These are phyloP conservation scores for Upupa epops DNA, from an alignment of 2,113 vertebrate species.

Conservation along the genomic window DNA sequence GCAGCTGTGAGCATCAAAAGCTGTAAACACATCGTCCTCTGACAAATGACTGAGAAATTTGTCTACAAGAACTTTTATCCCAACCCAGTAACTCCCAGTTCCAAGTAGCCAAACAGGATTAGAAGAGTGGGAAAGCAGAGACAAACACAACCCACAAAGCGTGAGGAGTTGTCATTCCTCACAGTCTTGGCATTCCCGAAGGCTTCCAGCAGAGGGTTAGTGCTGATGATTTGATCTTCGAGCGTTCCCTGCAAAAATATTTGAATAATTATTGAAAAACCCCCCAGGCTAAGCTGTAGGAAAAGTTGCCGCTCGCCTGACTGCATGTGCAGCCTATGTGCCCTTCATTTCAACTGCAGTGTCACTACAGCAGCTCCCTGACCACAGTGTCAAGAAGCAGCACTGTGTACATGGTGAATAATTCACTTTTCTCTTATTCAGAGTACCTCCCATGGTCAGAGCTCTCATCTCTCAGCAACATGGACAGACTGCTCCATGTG, in stretches of 20 bases:
- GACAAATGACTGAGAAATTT: neutral
- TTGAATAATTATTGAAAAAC: neutral
- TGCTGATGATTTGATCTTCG: slow-evolving; percentile 89
- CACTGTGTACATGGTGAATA: neutral
- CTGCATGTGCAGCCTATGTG: neutral
- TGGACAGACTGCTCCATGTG: neutral
- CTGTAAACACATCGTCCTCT: neutral
- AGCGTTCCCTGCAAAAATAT: slow-evolving; percentile 75
- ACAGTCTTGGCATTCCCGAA: slow-evolving; percentile 88
- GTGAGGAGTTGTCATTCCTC: slow-evolving; percentile 89
- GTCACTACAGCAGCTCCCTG: neutral
- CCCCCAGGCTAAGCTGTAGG: neutral
- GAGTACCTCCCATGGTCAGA: neutral
- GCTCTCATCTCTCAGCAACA: neutral
- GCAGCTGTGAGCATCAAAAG: neutral
- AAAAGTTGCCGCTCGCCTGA: neutral
- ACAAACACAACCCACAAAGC: slow-evolving; percentile 79
- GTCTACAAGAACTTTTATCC: neutral
- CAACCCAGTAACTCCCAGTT: neutral
- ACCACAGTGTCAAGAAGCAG: neutral
- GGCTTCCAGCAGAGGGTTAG: slow-evolving; percentile 81
- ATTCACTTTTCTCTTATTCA: neutral
- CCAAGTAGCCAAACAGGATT: neutral
- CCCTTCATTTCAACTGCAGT: neutral
- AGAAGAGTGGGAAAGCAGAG: neutral